These are phyloP conservation scores for Ophiodon elongatus DNA, from an alignment of 2,113 vertebrate genomes.

Conservation along the genomic window DNA sequence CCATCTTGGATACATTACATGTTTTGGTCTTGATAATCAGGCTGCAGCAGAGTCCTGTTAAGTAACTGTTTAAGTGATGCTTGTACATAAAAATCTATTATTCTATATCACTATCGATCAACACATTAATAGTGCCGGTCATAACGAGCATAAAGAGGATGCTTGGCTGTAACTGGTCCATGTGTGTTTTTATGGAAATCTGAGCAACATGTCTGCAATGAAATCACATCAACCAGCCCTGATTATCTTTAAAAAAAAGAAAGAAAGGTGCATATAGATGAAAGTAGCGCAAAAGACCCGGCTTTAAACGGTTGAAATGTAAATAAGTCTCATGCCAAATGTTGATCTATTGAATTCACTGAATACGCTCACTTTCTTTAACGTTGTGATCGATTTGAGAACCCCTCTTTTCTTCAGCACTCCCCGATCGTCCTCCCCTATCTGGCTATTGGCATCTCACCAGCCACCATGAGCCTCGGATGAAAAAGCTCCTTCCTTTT, in stretches of 20 bases:
- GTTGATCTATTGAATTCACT: not conserved
- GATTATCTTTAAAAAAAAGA: too few species aligned
- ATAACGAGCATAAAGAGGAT: not conserved
- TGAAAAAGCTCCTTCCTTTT: conserved; percentile 16
- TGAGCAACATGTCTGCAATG: not conserved
- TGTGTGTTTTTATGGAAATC: not conserved
- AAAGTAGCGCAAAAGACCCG: not conserved
- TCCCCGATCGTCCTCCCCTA: too few species aligned
- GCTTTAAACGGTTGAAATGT: not conserved
- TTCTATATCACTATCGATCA: not conserved
- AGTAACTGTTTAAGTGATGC: not conserved
- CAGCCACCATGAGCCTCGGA: conserved; percentile 15
- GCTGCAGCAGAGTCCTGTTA: not conserved
- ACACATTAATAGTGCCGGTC: not conserved
- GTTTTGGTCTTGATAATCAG: not conserved
- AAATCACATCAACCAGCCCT: too few species aligned
- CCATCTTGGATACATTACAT: not conserved
- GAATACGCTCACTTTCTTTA: too few species aligned
- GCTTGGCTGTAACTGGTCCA: not conserved
- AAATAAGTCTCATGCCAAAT: not conserved
- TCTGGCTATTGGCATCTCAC: too few species aligned
- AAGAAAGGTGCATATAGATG: too few species aligned
- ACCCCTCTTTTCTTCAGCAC: too few species aligned
- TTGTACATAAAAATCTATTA: not conserved
- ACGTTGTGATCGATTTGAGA: not conserved